These are phyloP conservation scores for Hipposideros armiger DNA, from an alignment of 2,113 vertebrate genomes.

Conservation along the genomic window DNA sequence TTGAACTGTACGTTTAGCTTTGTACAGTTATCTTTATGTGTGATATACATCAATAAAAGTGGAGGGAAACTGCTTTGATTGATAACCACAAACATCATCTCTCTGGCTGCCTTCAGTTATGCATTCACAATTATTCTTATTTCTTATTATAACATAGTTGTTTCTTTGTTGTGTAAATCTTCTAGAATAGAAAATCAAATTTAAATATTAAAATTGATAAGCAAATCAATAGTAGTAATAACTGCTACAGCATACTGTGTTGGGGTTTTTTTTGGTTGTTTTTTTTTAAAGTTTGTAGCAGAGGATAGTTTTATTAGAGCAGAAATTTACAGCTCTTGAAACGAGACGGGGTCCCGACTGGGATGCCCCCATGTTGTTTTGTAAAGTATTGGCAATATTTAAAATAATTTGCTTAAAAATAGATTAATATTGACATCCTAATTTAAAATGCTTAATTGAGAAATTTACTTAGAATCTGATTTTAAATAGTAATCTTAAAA, in stretches of 20 bases:
- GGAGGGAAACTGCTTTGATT: not conserved
- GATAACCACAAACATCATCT: not conserved
- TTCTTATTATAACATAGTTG: not conserved
- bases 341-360: no score
- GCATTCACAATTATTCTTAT: not conserved
- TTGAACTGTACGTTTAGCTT: not conserved
- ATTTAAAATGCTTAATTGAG: not conserved
- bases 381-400: not conserved
- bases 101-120: not conserved
- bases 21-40: not conserved
- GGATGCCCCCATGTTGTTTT: not conserved
- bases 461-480: not conserved
- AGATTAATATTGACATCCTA: not conserved
- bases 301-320: no score
- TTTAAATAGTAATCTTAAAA: conserved; percentile 25
- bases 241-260: not conserved
- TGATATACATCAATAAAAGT: not conserved
- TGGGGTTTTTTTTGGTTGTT: no score
- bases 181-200: not conserved
- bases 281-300: no score
- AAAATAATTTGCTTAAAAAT: conserved; percentile 10
- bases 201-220: not conserved
- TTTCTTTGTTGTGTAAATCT: not conserved
- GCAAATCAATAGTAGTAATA: not conserved
- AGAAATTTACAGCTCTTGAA: no score